Percentiles rank a stretch among this genome's conserved stretches.
Evolutionary conservation across 2,113 vertebrate species (phyloP).

Genomic region (Pantherophis guttatus): DNA sequence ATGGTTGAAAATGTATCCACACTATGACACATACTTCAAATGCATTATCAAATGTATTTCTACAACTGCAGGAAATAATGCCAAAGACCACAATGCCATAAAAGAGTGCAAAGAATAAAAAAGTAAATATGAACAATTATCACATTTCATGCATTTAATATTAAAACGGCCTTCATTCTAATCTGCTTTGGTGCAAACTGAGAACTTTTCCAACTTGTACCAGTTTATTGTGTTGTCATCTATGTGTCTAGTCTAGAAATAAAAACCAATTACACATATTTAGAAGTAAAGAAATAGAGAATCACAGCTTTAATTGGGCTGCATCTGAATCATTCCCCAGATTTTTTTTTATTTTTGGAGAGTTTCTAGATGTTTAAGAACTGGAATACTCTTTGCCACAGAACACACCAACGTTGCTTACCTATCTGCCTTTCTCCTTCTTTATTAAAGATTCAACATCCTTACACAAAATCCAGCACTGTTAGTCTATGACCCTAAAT

Average conservation of each 20-base stretch:
- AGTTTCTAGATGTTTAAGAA: background rate
- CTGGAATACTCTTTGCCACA: background rate
- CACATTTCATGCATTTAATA: background rate
- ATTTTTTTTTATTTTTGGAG: background rate
- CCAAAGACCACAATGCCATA: too few species aligned
- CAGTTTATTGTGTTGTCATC: background rate
- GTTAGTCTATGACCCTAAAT: constrained; percentile 74
- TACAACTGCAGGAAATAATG: too few species aligned
- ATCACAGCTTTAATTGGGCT: background rate
- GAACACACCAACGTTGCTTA: fast-evolving
- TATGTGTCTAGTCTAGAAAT: background rate
- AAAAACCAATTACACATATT: background rate
- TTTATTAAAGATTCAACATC: constrained; percentile 78
- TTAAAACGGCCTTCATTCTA: background rate
- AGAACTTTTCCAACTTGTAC: background rate
- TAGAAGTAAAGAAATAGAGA: background rate
- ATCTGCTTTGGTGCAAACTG: background rate
- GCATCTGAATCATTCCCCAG: background rate
- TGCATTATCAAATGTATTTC: too few species aligned
- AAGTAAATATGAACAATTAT: too few species aligned
- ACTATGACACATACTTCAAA: background rate
- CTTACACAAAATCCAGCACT: constrained; percentile 71
- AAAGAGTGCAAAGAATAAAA: too few species aligned
- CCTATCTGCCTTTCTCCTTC: background rate
- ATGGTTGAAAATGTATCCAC: background rate